Evolutionary conservation across 2,113 vertebrate species (phyloP), one percentile per base, ranked within the genome.

Genomic region (Micronycteris hirsuta): DNA sequence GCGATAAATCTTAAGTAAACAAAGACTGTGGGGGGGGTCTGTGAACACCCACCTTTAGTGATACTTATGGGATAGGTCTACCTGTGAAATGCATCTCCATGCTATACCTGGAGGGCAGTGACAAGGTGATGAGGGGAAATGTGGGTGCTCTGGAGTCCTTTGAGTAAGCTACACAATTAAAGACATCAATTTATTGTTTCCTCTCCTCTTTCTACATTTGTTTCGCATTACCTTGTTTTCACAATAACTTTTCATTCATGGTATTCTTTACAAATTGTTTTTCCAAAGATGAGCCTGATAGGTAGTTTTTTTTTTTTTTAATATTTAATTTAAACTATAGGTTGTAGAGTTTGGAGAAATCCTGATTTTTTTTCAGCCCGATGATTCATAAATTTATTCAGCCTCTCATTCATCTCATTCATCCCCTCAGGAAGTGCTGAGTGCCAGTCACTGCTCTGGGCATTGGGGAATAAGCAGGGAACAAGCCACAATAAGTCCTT

Each of bases 1-100:
- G 81, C 93, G 84, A 74, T 93, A 95, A 81, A 82, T 80, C 86
- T 91, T 78, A 94, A 88, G 70, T 80, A 88, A 93, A 56, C 63
- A 82, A 85, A 96, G 81, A 54, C 67, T 84, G 67, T 89, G 90
- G 85, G 83, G 24, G 16, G 14, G 84, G 56, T 94, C 52, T 84
- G 36, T 38, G 41, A 89, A 80, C 41, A 67, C 68, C 41, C 41
- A 54, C 0, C 15, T 24, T 83, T 86, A 54, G 86, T 77, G 77
- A 80, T 68, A 77, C 83, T 70, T 80, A 7, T 49, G 91, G 91
- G 45, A 7, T 7, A 1, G 19, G 10, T 83, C 56, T 58, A 20
- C 41, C 0, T 4, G 11, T 7, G 33, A 56, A 2, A 0, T 13
- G 19, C 17, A 1, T 70, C 76, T 74, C 15, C 52, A 16, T 17